phyloP scores from a whole-genome alignment of 2,797 vertebrate genomes.

The Sorex maritimensis region DNA sequence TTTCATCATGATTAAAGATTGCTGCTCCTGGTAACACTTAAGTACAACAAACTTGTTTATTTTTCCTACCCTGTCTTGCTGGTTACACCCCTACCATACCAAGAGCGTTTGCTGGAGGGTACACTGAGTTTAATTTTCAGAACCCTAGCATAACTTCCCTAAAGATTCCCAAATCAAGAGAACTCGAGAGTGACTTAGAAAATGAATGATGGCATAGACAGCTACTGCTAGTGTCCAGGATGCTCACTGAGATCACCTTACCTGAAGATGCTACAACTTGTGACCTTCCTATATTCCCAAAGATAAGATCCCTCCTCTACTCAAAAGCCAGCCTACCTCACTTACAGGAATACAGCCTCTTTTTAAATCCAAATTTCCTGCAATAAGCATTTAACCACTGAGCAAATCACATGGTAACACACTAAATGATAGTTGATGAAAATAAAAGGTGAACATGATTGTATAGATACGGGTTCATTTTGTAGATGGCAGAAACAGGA shows the following conservation, averaged over 20 bases:
- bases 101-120: slow-evolving; percentile 47
- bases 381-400: neutral
- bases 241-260: neutral
- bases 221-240: neutral
- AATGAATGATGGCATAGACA: neutral
- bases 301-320: neutral
- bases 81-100: neutral
- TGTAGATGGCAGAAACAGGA: neutral
- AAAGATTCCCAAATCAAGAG: slow-evolving; percentile 20
- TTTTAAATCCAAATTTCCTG: slow-evolving; percentile 23
- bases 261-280: neutral
- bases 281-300: neutral
- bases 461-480: neutral
- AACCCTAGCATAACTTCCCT: slow-evolving; percentile 45
- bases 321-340: neutral
- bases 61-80: slow-evolving; percentile 71
- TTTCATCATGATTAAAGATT: slow-evolving; percentile 67
- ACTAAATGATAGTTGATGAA: neutral
- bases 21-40: slow-evolving; percentile 57
- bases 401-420: neutral
- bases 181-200: slow-evolving; percentile 63
- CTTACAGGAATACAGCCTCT: neutral
- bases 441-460: neutral
- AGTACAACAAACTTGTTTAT: slow-evolving; percentile 20
- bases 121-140: slow-evolving; percentile 56